phyloP scores from a whole-genome alignment of 2,113 vertebrate species.

The Pachycephala philippinensis region DNA sequence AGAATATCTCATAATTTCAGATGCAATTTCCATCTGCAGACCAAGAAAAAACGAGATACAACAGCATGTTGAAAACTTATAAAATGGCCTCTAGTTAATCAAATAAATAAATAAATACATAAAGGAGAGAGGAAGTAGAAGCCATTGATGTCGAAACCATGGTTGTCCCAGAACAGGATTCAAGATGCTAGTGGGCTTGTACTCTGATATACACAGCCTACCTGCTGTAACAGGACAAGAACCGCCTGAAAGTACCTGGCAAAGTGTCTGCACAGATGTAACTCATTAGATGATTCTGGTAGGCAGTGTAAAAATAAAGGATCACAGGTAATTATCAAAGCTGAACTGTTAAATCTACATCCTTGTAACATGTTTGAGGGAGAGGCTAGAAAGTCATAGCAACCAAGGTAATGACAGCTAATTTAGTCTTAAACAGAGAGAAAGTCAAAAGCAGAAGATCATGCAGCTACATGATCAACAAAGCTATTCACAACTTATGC shows the following conservation, averaged over 20 bases:
- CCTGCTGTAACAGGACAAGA: not conserved
- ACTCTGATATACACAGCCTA: rapidly evolving
- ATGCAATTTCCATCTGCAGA: not conserved
- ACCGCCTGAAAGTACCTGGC: not conserved
- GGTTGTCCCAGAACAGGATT: rapidly evolving
- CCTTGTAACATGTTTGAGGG: not conserved
- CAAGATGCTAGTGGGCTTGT: not conserved
- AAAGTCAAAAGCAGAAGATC: not conserved
- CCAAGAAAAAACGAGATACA: not conserved
- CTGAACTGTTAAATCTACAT: not conserved
- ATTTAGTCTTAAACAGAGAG: not conserved
- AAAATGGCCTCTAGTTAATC: not conserved
- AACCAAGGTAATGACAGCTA: not conserved
- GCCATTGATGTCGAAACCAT: not conserved
- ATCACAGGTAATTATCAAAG: not conserved
- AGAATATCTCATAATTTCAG: not conserved
- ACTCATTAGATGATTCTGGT: not conserved
- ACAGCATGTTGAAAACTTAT: not conserved
- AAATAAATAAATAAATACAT: not conserved
- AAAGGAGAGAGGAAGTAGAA: not conserved
- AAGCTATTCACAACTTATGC: not conserved
- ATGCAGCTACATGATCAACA: not conserved
- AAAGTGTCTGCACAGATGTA: not conserved
- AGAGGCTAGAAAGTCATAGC: not conserved
- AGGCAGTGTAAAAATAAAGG: not conserved